Evolutionary conservation across 2,797 vertebrate species (phyloP).

Genomic region (Benthosema pterotum): DNA sequence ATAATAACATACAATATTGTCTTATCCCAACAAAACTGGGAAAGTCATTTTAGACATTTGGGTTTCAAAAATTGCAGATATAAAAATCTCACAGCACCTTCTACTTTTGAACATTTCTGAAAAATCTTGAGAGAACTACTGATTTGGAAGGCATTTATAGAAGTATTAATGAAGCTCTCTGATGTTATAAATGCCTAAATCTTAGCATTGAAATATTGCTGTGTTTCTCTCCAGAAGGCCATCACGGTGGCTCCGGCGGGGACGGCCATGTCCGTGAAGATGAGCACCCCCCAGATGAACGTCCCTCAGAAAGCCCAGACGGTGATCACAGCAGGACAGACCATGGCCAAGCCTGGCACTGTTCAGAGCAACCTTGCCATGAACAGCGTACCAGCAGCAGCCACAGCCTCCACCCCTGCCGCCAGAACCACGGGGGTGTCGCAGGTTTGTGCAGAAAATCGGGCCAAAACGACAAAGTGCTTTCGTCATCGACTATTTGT

Average conservation of each 20-base stretch:
- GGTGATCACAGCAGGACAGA: slow-evolving; percentile 70
- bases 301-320: slow-evolving; percentile 75
- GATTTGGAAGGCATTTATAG: no score
- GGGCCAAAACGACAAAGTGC: background rate
- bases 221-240: slow-evolving; percentile 55
- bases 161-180: no score
- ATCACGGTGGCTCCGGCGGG: slow-evolving; percentile 53
- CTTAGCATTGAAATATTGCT: background rate
- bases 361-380: slow-evolving; percentile 24
- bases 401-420: slow-evolving; percentile 44
- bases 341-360: slow-evolving; percentile 44
- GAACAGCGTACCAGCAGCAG: slow-evolving; percentile 26
- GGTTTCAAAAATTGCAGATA: no score
- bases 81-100: no score
- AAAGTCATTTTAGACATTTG: no score
- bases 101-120: no score
- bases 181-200: no score
- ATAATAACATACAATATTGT: background rate
- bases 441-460: slow-evolving; percentile 64
- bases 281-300: slow-evolving; percentile 65
- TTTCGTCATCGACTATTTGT: background rate
- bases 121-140: no score
- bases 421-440: slow-evolving; percentile 77
- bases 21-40: no score
- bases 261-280: slow-evolving; percentile 63